Percentiles rank a stretch among this genome's conserved stretches.
Conservation (phyloP, 2,888 invertebrate species). For the Ochlodes sylvanus region DNA sequence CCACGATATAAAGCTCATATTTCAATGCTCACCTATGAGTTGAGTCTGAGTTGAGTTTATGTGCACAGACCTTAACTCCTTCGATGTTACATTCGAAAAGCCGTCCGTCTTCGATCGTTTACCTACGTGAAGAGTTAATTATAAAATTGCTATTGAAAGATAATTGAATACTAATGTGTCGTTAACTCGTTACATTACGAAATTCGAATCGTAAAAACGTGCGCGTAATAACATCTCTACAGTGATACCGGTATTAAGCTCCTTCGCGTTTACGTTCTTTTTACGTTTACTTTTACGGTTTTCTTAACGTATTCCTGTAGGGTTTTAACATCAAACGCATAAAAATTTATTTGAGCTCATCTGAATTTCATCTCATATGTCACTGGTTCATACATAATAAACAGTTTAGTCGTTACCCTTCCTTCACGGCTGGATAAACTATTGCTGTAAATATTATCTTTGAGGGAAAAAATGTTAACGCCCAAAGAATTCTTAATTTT, state of each 20-base stretch:
- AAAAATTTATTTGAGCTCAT: slow-evolving; percentile 73
- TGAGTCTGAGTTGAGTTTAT: no score
- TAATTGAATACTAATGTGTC: not conserved
- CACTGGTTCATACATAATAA: slow-evolving; percentile 74
- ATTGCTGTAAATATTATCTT: slow-evolving; percentile 36
- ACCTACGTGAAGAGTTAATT: no score
- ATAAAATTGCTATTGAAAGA: not conserved
- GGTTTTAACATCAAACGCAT: slow-evolving; percentile 70
- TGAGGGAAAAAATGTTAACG: slow-evolving; percentile 29
- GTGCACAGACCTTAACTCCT: no score
- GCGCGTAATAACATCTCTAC: not conserved
- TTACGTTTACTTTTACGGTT: slow-evolving; percentile 42
- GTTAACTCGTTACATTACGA: no score
- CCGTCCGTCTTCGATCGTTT: no score
- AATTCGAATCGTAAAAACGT: not conserved
- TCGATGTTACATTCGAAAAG: no score
- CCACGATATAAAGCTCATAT: no score
- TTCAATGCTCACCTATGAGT: no score
- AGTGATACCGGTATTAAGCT: slow-evolving; percentile 25
- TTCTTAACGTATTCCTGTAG: slow-evolving; percentile 50
- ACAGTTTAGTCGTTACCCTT: slow-evolving; percentile 47
- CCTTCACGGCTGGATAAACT: slow-evolving; percentile 41
- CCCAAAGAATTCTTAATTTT: slow-evolving; percentile 26
- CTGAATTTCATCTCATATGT: slow-evolving; percentile 73
- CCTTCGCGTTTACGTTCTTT: not conserved